Percentiles rank a stretch among this genome's conserved stretches.
Conservation (phyloP, 2,888 invertebrate species). For the Apamea epomidion region DNA sequence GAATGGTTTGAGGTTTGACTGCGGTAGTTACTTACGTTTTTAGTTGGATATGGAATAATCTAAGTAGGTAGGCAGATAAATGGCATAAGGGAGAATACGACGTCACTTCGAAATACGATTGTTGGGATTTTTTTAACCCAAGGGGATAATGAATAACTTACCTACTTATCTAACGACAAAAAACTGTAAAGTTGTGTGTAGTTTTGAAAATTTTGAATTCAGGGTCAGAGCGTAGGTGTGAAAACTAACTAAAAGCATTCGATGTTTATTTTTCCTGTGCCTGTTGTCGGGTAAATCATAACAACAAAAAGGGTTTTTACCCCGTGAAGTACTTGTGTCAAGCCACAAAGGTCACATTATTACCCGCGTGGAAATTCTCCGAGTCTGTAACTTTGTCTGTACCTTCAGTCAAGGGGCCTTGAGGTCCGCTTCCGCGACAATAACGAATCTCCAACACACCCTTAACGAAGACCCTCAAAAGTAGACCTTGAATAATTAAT, state of each 20-base stretch:
- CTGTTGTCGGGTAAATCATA: not conserved
- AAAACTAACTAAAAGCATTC: not conserved
- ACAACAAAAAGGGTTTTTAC: constrained; percentile 23
- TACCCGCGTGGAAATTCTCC: constrained; percentile 56
- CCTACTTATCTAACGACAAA: not conserved
- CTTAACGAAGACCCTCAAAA: constrained; percentile 51
- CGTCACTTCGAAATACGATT: not conserved
- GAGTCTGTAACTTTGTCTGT: constrained; percentile 51
- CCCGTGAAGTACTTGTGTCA: constrained; percentile 13
- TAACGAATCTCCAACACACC: constrained; percentile 67
- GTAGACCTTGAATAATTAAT: constrained; percentile 69
- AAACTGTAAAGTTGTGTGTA: not conserved
- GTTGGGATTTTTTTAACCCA: not conserved
- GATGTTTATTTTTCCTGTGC: not conserved
- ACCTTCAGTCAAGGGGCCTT: constrained; percentile 50
- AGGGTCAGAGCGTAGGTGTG: not conserved
- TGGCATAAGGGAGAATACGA: not conserved
- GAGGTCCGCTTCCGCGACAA: constrained; percentile 63
- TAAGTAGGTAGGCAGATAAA: not conserved
- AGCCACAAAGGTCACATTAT: constrained; percentile 52
- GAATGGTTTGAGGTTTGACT: not conserved
- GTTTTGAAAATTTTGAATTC: not conserved
- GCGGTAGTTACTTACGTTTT: not conserved
- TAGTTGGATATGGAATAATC: not conserved
- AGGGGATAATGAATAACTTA: too few relatives aligned